Evolutionary conservation across 2,113 vertebrate species (phyloP).

Genomic region (Phyllostomus hastatus): DNA sequence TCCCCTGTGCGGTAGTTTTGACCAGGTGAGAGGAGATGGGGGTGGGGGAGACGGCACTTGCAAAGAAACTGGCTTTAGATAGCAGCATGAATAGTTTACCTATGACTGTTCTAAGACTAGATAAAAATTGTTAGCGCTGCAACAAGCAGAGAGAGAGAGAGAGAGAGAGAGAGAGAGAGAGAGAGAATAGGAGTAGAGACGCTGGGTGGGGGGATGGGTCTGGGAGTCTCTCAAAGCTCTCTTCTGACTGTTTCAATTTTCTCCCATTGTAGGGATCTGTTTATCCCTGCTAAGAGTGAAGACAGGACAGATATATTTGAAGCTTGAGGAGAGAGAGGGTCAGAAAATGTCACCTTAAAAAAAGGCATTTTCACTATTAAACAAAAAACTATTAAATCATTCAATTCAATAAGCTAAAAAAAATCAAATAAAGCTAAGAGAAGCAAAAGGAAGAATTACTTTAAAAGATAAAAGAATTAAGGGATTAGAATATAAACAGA

Average conservation of each 20-base stretch:
- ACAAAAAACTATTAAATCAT: constrained; percentile 29
- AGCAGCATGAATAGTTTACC: not conserved
- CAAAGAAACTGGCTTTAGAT: not conserved
- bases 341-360: not conserved
- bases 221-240: not conserved
- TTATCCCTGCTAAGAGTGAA: not conserved
- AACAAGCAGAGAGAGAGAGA: not conserved
- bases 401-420: constrained; percentile 5
- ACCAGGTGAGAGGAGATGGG: not conserved
- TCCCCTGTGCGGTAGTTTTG: not conserved
- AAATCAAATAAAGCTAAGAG: constrained; percentile 32
- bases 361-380: not conserved
- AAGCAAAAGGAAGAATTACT: constrained; percentile 48
- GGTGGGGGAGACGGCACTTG: not conserved
- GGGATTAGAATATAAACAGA: constrained; percentile 61
- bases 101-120: not conserved
- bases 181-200: not conserved
- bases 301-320: not conserved
- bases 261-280: not conserved
- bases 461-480: constrained; percentile 62
- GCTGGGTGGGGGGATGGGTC: no score
- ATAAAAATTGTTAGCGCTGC: not conserved
- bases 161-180: not conserved
- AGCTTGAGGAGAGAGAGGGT: not conserved
- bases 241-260: not conserved